Evolutionary conservation across 2,797 vertebrate genomes (phyloP).

Genomic region (Clamator glandarius): DNA sequence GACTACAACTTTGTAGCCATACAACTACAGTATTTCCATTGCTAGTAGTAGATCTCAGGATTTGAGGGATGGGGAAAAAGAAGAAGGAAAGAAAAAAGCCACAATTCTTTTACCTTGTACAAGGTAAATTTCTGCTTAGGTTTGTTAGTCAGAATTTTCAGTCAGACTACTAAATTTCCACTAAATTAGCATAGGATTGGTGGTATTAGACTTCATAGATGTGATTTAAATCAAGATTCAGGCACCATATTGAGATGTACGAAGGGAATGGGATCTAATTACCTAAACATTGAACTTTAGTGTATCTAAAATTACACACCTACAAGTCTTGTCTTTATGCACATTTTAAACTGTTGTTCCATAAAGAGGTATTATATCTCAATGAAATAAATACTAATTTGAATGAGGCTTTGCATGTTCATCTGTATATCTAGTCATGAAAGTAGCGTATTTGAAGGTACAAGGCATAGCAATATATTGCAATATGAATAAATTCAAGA

Average conservation of each 20-base stretch:
- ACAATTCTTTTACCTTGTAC: not conserved
- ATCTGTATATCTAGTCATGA: not conserved
- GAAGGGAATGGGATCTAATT: not conserved
- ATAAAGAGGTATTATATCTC: not conserved
- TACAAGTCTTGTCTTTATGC: not conserved
- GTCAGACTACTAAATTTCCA: not conserved
- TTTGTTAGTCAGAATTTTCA: not conserved
- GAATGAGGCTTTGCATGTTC: not conserved
- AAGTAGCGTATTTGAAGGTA: not conserved
- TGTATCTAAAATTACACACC: not conserved
- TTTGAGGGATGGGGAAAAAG: not conserved
- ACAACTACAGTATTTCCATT: not conserved
- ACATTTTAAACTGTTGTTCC: not conserved
- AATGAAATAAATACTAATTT: not conserved
- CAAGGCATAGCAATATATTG: not conserved
- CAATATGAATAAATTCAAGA: not conserved
- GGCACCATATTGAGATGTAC: not conserved
- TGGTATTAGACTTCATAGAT: not conserved
- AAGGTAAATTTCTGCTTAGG: not conserved
- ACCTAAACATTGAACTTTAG: not conserved
- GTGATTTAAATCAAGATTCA: not conserved
- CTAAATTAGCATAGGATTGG: not conserved
- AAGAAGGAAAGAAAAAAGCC: not conserved
- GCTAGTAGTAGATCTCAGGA: not conserved
- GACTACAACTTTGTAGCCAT: not conserved